Percentiles rank a stretch among this genome's conserved stretches.
These are phyloP conservation scores for Callyntrura guangdongensis DNA, from an alignment of 2,888 invertebrate genomes.

Conservation along the genomic window DNA sequence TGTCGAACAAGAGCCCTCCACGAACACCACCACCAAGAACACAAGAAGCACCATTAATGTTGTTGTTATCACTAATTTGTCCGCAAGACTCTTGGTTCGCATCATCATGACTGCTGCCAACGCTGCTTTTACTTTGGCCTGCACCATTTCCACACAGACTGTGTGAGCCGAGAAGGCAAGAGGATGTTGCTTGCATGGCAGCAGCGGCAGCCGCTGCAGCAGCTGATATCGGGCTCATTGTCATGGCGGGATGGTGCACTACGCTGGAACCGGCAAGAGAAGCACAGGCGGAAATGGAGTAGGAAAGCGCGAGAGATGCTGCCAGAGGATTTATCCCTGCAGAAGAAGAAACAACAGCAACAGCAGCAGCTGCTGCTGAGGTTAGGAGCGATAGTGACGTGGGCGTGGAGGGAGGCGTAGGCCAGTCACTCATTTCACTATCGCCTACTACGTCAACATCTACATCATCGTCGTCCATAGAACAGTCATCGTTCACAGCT, in stretches of 20 bases:
- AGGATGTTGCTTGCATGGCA: slow-evolving; percentile 72
- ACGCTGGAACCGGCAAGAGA: slow-evolving; percentile 70
- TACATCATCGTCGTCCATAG: slow-evolving; percentile 83
- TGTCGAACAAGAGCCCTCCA: slow-evolving; percentile 51
- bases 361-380: slow-evolving; percentile 69
- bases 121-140: slow-evolving; percentile 34
- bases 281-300: slow-evolving; percentile 71
- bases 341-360: slow-evolving; percentile 64
- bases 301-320: slow-evolving; percentile 74
- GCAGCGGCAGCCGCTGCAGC: slow-evolving; percentile 64
- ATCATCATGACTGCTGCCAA: slow-evolving; percentile 52
- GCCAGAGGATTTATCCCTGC: slow-evolving; percentile 68
- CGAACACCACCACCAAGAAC: slow-evolving; percentile 32
- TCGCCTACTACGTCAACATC: slow-evolving; percentile 84
- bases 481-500: slow-evolving; percentile 74
- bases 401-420: slow-evolving; percentile 81
- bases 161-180: slow-evolving; percentile 65
- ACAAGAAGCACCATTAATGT: slow-evolving; percentile 66
- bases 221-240: slow-evolving; percentile 72
- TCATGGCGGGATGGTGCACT: slow-evolving; percentile 66
- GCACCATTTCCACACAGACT: slow-evolving; percentile 40
- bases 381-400: slow-evolving; percentile 74
- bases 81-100: slow-evolving; percentile 41
- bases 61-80: slow-evolving; percentile 65
- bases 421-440: slow-evolving; percentile 84